Conservation (phyloP, 1,140 invertebrate genomes). For the Drosophila funebris region DNA sequence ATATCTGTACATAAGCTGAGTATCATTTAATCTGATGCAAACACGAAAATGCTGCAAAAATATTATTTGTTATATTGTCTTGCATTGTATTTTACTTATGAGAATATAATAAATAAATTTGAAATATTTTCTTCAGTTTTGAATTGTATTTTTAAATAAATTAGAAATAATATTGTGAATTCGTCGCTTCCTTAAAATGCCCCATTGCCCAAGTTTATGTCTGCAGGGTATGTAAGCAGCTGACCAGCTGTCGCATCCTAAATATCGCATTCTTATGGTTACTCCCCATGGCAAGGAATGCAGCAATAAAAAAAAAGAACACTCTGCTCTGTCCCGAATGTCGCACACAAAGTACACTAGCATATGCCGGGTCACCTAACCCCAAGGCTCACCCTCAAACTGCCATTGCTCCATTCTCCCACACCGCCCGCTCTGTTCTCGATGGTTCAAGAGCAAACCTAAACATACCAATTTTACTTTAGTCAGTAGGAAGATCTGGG, state of each 20-base stretch:
- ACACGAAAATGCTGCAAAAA: too few relatives aligned
- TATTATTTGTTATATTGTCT: too few relatives aligned
- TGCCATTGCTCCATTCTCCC: not conserved
- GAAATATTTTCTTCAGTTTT: too few relatives aligned
- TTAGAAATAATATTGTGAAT: too few relatives aligned
- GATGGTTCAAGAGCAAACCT: constrained; percentile 55
- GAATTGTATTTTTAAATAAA: too few relatives aligned
- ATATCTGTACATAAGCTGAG: too few relatives aligned
- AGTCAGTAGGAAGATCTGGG: constrained; percentile 49
- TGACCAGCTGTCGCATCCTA: constrained; percentile 46
- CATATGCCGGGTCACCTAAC: constrained; percentile 35
- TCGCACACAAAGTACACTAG: constrained; percentile 12
- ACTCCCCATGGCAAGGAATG: constrained; percentile 30
- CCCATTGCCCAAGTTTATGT: not conserved
- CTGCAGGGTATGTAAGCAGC: not conserved
- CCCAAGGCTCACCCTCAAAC: not conserved
- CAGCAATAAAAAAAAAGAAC: constrained; percentile 52
- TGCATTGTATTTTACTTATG: too few relatives aligned
- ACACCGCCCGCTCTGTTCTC: not conserved
- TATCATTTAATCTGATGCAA: too few relatives aligned
- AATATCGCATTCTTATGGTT: constrained; percentile 37
- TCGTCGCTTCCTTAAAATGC: not conserved
- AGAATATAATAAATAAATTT: too few relatives aligned
- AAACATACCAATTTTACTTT: constrained; percentile 68
- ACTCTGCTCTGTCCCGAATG: not conserved